These are phyloP conservation scores for Drosophila auraria DNA, from an alignment of 1,140 invertebrate genomes.

Conservation along the genomic window DNA sequence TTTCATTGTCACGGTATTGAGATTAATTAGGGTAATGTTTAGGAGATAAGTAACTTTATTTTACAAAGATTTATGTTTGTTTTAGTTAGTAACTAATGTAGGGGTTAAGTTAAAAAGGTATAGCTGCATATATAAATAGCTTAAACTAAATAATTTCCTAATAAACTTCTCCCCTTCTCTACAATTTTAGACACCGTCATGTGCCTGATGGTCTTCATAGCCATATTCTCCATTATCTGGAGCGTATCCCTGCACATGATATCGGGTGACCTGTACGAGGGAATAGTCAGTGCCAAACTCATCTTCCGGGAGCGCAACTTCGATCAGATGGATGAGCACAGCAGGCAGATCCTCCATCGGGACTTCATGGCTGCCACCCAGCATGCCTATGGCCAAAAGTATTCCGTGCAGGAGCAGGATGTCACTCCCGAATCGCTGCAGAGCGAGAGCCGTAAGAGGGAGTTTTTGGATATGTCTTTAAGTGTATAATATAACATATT, in stretches of 20 bases:
- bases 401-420: slow-evolving; percentile 29
- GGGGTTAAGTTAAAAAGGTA: no score
- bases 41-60: background rate
- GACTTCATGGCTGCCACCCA: slow-evolving; percentile 54
- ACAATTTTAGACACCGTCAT: slow-evolving; percentile 61
- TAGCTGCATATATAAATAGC: no score
- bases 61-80: no score
- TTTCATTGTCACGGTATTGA: background rate
- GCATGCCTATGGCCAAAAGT: slow-evolving; percentile 29
- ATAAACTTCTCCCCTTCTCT: no score
- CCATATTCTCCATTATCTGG: slow-evolving; percentile 75
- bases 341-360: slow-evolving; percentile 56
- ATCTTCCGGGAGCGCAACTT: slow-evolving; percentile 69
- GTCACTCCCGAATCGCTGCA: slow-evolving; percentile 31
- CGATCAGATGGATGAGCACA: slow-evolving; percentile 58
- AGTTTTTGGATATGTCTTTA: no score
- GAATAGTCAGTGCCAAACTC: slow-evolving; percentile 79
- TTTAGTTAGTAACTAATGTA: background rate
- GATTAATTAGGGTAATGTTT: background rate
- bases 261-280: slow-evolving; percentile 73
- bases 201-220: slow-evolving; percentile 75
- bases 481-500: no score
- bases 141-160: no score
- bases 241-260: slow-evolving; percentile 71
- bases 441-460: slow-evolving; percentile 61